Base-by-base conservation (phyloP, 2,888 invertebrate species). In the Lordiphosa fenestrarum region DNA sequence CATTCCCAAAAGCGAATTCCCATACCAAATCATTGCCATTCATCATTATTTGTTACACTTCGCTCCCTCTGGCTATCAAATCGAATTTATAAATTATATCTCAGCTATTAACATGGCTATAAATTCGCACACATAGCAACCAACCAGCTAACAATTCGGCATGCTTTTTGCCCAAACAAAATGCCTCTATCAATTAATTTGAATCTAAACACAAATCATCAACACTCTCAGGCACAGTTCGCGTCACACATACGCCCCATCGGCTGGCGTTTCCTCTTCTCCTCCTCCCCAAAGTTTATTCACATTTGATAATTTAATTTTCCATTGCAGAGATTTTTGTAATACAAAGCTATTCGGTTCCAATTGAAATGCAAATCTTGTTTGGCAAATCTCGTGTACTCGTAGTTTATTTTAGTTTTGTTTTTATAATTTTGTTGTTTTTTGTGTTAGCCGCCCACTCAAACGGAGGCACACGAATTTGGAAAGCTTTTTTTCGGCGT, bases 201-300 rank as follows among this genome's bases (percentile, higher is more conserved):
- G 57, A 73, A 75, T 71, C 73, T 71, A 75, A 75, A 69, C 76
- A 67, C 39, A 57, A 41, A 55, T 12, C 39, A 21, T 42, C 36
- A 12, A 48, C 47, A 21, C 33, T 44, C 37, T 44, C 30, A 30
- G 42, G 13, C 59, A 13, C 19, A 37, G 15, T 38, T 41, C 33
- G 19, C 53, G 69, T 80, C 69, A 64, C 73, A 63, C 77, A 80
- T 71, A 66, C 81, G 82, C 61, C 62, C 72, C 77, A 57, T 62
- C 10, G 49, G 37, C 49, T 40, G 25, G 35, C 6, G 41, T 57
- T 44, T 30, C 30, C 55, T 9, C 39, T 44, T 61, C 69, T 63
- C 54, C 61, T 62, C 54, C 61, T 61, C 66, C 30, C 3, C 53
- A 84, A 84, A 75, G 85, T 84, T 81, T 81, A 84, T 81, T 81